Evolutionary conservation across 2,113 vertebrate genomes (phyloP).

Genomic region (Microtus pennsylvanicus): DNA sequence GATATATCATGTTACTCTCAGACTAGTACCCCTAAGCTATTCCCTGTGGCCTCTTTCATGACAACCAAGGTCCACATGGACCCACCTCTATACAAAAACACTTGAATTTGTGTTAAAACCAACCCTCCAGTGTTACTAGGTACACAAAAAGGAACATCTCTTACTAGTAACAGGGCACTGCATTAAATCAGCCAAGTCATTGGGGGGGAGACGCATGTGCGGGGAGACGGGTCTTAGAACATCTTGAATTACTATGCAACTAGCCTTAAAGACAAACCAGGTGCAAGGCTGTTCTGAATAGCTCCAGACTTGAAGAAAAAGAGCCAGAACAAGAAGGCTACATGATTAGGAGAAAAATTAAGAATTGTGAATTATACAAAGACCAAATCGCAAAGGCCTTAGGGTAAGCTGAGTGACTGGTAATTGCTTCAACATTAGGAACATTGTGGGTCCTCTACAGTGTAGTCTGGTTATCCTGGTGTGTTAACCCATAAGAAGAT

Average conservation of each 20-base stretch:
- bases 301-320: neutral
- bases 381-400: neutral
- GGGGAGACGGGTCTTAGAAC: neutral
- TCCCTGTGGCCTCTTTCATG: neutral
- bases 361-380: neutral
- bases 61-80: neutral
- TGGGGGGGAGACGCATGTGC: neutral
- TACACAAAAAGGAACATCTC: neutral
- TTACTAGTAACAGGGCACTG: rapidly evolving
- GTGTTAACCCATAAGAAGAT: neutral
- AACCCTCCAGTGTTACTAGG: neutral
- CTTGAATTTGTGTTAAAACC: neutral
- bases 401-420: neutral
- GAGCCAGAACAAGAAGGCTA: neutral
- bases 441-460: neutral
- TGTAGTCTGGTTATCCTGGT: neutral
- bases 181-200: neutral
- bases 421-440: neutral
- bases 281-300: neutral
- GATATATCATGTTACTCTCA: neutral
- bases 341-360: neutral
- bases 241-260: neutral
- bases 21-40: too few species aligned
- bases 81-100: neutral
- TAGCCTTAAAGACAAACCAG: neutral